phyloP scores from a whole-genome alignment of 2,113 vertebrate genomes.

The Leiothrix lutea region DNA sequence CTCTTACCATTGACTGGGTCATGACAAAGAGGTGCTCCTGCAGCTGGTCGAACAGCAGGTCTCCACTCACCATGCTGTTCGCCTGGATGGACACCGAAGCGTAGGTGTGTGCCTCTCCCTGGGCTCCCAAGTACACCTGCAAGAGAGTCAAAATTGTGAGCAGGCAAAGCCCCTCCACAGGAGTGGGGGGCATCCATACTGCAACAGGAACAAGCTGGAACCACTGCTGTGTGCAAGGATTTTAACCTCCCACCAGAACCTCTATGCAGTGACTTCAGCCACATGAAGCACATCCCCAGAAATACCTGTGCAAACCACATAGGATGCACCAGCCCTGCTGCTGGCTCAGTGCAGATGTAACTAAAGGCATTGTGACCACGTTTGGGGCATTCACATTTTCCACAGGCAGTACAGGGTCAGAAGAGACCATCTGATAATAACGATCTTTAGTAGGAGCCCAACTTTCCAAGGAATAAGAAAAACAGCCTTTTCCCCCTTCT shows the following conservation, averaged over 20 bases:
- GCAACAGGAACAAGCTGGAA: background rate
- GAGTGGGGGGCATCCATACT: accelerated
- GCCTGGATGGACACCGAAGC: conserved; percentile 78
- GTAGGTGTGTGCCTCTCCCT: conserved; percentile 81
- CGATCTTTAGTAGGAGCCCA: background rate
- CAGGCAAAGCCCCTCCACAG: background rate
- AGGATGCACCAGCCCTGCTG: background rate
- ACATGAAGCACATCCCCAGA: background rate
- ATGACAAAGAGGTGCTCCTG: conserved; percentile 91
- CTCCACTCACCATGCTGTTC: conserved; percentile 83
- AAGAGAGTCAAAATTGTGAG: background rate
- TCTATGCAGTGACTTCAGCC: background rate
- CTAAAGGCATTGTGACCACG: background rate
- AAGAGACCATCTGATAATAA: background rate
- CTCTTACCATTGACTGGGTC: conserved; percentile 86
- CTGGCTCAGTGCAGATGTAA: background rate
- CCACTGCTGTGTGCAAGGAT: background rate
- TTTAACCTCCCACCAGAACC: background rate
- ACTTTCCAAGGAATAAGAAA: background rate
- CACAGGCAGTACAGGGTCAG: background rate
- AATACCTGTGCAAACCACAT: accelerated
- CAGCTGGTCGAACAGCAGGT: conserved; percentile 87
- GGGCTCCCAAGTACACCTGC: conserved; percentile 87
- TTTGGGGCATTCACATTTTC: background rate
- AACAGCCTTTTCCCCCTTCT: background rate